A percentile compares a stretch with the other conserved stretches of the same genome.
Conservation (phyloP, 92 coral and sea anemone genomes). For the Porites cylindrica region DNA sequence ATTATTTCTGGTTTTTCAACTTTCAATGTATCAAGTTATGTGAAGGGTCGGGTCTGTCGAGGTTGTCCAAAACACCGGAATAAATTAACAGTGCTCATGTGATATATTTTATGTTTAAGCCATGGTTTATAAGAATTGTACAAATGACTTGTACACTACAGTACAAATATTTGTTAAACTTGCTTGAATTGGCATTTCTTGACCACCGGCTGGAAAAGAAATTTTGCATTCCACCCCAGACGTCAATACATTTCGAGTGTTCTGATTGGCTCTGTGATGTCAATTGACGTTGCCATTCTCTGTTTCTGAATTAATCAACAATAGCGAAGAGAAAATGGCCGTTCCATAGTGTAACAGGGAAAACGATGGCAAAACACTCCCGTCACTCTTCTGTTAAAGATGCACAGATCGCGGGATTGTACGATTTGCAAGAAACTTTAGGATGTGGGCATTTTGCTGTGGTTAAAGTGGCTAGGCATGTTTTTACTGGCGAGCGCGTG, state of each 20-base stretch:
- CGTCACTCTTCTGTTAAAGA: constrained; percentile 80
- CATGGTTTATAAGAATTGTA: neutral
- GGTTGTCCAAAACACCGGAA: too few relatives aligned
- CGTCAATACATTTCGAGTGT: constrained; percentile 32
- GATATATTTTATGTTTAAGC: too few relatives aligned
- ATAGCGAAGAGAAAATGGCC: constrained; percentile 46
- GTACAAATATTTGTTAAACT: constrained; percentile 30
- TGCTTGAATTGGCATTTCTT: neutral
- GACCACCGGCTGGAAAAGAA: neutral
- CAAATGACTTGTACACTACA: neutral
- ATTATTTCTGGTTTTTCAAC: too few relatives aligned
- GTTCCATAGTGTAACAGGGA: constrained; percentile 35
- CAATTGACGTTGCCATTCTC: constrained; percentile 87
- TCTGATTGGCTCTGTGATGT: constrained; percentile 83
- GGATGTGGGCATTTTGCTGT: constrained; percentile 99
- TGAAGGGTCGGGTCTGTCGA: too few relatives aligned
- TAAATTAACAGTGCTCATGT: too few relatives aligned
- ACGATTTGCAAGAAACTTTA: constrained; percentile 93
- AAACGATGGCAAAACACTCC: constrained; percentile 86
- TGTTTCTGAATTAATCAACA: constrained; percentile 39
- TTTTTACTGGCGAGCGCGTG: constrained; percentile 98
- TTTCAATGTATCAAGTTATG: too few relatives aligned
- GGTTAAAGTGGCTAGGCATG: constrained; percentile 97
- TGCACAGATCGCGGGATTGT: constrained; percentile 95
- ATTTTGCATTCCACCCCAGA: neutral